Percentiles rank a stretch among this genome's conserved stretches.
Conservation (phyloP, 2,888 invertebrate species). For the Drosophila mimetica region DNA sequence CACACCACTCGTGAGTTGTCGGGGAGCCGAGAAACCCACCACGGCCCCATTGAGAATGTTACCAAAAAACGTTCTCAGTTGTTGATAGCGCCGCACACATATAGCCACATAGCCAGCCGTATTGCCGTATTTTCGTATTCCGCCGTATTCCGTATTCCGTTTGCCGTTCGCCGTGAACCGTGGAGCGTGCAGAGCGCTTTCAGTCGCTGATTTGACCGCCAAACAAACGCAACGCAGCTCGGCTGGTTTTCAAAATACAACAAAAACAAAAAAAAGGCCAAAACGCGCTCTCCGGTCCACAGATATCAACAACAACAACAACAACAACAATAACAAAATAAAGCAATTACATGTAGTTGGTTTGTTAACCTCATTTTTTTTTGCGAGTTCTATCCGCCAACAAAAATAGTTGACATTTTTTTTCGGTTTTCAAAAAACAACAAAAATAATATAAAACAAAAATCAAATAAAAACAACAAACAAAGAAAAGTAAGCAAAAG, state of each 20-base stretch:
- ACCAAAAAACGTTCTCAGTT: conserved; percentile 26
- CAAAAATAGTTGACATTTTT: conserved; percentile 12
- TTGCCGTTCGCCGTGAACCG: conserved; percentile 11
- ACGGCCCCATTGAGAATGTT: conserved; percentile 36
- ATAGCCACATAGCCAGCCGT: conserved; percentile 4
- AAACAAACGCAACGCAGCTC: conserved; percentile 79
- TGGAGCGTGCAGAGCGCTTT: conserved; percentile 54
- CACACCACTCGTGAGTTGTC: too few species aligned
- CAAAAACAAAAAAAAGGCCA: conserved; percentile 25
- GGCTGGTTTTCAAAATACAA: conserved; percentile 54
- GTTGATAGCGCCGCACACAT: conserved; percentile 25
- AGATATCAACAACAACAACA: conserved; percentile 14
- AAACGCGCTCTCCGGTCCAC: conserved; percentile 28
- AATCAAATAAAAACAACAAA: too few species aligned
- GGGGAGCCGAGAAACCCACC: conserved; percentile 16
- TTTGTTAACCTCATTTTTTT: conserved; percentile 37
- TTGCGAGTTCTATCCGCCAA: conserved; percentile 21
- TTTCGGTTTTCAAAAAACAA: conserved; percentile 13
- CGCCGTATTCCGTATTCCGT: conserved; percentile 15
- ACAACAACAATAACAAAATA: conserved; percentile 22
- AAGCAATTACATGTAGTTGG: conserved; percentile 31
- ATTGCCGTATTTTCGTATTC: background rate
- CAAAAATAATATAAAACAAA: conserved; percentile 1
- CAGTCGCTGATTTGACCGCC: conserved; percentile 83
- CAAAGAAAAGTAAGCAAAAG: conserved; percentile 28